Evolutionary conservation across 1,140 invertebrate species (phyloP).

Genomic region (Bactericera cockerelli): DNA sequence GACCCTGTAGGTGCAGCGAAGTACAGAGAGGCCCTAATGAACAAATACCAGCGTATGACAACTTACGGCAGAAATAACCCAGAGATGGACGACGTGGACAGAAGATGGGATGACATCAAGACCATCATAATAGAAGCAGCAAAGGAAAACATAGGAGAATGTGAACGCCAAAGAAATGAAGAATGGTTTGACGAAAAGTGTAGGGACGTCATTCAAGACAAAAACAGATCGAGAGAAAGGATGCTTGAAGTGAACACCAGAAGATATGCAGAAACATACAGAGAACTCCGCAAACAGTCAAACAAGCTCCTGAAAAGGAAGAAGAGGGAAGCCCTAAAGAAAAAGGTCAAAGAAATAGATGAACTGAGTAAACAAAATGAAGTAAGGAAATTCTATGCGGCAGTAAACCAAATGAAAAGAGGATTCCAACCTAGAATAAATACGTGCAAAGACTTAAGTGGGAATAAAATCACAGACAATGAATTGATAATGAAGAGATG

Average conservation of each 20-base stretch:
- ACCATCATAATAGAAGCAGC: background rate
- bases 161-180: background rate
- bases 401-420: slow-evolving; percentile 7
- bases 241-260: slow-evolving; percentile 7
- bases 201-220: background rate
- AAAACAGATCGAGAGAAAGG: background rate
- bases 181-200: background rate
- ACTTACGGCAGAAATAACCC: background rate
- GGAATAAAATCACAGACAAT: slow-evolving; percentile 11
- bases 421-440: slow-evolving; percentile 8
- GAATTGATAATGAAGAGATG: slow-evolving; percentile 10
- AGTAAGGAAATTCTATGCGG: background rate
- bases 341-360: slow-evolving; percentile 12
- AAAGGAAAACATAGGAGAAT: slow-evolving; percentile 9
- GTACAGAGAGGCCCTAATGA: background rate
- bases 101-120: background rate
- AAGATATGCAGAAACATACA: slow-evolving; percentile 7
- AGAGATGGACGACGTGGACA: background rate
- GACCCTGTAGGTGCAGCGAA: background rate
- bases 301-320: slow-evolving; percentile 13
- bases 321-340: slow-evolving; percentile 12
- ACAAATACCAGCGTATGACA: background rate
- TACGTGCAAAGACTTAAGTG: slow-evolving; percentile 10
- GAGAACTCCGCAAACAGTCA: slow-evolving; percentile 1
- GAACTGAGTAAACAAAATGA: slow-evolving; percentile 7